phyloP scores from a whole-genome alignment of 2,113 vertebrate genomes.

The Lycocorax pyrrhopterus region DNA sequence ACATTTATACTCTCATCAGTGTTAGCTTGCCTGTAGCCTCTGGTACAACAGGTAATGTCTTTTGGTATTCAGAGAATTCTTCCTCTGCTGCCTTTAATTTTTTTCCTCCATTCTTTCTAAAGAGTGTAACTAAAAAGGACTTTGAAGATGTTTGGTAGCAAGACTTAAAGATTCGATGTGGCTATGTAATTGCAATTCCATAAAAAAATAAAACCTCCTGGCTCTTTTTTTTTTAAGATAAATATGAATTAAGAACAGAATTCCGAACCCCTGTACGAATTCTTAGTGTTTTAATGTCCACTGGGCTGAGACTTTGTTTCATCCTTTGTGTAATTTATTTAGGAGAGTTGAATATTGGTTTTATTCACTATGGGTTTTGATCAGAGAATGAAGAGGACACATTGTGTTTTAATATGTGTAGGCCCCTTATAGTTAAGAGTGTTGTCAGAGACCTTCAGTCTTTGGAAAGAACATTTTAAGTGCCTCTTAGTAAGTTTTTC shows the following conservation, averaged over 20 bases:
- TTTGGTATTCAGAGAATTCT: not conserved
- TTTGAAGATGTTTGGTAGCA: not conserved
- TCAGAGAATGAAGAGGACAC: not conserved
- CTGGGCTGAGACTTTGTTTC: not conserved
- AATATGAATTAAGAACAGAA: not conserved
- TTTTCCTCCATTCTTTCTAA: not conserved
- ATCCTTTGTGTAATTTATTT: not conserved
- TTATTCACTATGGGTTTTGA: not conserved
- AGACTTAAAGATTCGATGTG: not conserved
- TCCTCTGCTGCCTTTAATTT: not conserved
- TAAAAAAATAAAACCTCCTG: no score
- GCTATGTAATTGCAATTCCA: not conserved
- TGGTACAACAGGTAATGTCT: not conserved
- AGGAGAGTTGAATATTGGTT: not conserved
- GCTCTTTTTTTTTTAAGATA: not conserved
- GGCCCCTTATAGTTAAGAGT: not conserved
- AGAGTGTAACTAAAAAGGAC: not conserved
- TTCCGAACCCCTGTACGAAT: not conserved
- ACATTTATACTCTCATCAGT: not conserved
- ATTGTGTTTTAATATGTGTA: not conserved
- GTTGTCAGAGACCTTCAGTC: not conserved
- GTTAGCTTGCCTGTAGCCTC: not conserved
- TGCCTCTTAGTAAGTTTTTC: not conserved
- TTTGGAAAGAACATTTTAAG: not conserved
- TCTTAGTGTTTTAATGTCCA: not conserved